Base-by-base conservation (phyloP, 2,888 invertebrate species). In the Leptinotarsa juncta region DNA sequence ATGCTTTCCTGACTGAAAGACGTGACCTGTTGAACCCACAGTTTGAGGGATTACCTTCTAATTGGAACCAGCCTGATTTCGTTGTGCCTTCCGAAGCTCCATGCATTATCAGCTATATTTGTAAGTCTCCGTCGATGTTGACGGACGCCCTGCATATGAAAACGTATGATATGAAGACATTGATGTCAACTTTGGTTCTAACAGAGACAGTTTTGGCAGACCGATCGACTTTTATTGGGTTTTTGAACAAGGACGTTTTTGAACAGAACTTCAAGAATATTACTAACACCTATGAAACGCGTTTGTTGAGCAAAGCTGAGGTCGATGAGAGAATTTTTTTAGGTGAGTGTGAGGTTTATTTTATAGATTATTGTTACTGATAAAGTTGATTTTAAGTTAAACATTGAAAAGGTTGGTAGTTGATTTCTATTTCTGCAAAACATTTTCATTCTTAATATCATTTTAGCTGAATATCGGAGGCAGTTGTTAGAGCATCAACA, bases 321-420 rank as follows among this genome's bases (percentile, higher is more conserved):
- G 96, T 99, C 88, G 99, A 99, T 87, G 99, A 99, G 88, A 92
- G 98, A 84, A 96, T 99, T 88, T 97, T 99, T 89, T 91, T 97
- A 84, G 94, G 95, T 91, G 91, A 92, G 88, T 85, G n/a, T 55
- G 18, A 42, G 3, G 7, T 50, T 51, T 62, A 3, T 32, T 65
- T 69, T 15, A 57, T 65, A 15, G 57, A 62, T 49, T 70, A 69
- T 70, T 23, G 65, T 67, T 77, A 67, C 67, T 66, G 42, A 32
- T 32, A 32, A 32, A 32, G 32, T 10, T 32, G 32, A 10, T 32
- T 32, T 10, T 32, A 32, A 10, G 32, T 10, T 10, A 32, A 10
- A 32, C 10, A 32, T 32, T 32, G 2, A 10, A 10, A 32, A 32
- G 10, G 1, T 32, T 32, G 32, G 7, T 10, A 78, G 20, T 53